These are phyloP conservation scores for Entelurus aequoreus DNA, from an alignment of 2,113 vertebrate species.

Conservation along the genomic window DNA sequence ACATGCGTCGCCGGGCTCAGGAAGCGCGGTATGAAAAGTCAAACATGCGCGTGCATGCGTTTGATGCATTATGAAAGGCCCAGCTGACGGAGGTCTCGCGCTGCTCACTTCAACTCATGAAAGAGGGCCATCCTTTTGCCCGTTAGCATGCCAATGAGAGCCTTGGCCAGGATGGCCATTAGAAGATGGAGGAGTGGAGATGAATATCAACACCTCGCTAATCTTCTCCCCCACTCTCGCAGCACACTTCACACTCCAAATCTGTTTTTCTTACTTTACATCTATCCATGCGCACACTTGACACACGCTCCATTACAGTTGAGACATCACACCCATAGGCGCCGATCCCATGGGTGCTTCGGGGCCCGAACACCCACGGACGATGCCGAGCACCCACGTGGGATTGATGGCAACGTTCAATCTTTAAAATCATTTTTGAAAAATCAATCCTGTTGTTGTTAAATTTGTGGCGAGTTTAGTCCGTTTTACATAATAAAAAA, in stretches of 20 bases:
- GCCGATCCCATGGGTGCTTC: no score
- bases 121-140: not conserved
- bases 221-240: constrained; percentile 19
- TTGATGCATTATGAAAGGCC: constrained; percentile 29
- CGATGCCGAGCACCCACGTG: no score
- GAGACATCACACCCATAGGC: not conserved
- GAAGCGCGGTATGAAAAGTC: constrained; percentile 26
- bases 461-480: no score
- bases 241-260: constrained; percentile 2
- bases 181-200: constrained; percentile 27
- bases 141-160: constrained; percentile 22
- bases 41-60: constrained; percentile 34
- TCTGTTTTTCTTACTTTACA: not conserved
- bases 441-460: no score
- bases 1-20: constrained; percentile 22
- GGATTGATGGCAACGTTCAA: no score
- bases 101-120: constrained; percentile 27
- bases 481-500: no score
- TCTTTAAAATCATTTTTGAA: no score
- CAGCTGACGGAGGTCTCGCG: constrained; percentile 9
- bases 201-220: constrained; percentile 44
- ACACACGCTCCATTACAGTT: not conserved
- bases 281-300: not conserved
- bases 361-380: no score
- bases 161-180: constrained; percentile 15